A percentile compares a stretch with the other conserved stretches of the same genome.
Conservation (phyloP, 1,140 invertebrate genomes). For the Potamilus streckersoni region DNA sequence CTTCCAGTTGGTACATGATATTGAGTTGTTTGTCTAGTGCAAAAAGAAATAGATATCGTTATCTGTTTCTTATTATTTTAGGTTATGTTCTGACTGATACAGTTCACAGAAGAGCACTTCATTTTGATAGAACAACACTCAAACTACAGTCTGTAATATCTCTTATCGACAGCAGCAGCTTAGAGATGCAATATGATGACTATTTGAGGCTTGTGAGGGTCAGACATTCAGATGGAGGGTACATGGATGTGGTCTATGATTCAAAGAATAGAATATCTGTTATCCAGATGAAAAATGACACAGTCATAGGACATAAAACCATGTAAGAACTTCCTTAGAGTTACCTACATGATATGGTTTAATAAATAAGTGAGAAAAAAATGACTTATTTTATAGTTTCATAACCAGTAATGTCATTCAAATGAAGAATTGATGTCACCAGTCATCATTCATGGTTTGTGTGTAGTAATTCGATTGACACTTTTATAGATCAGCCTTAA, state of each 20-base stretch:
- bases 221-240: slow-evolving; percentile 6
- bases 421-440: no score
- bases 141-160: not conserved
- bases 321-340: not conserved
- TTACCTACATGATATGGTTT: no score
- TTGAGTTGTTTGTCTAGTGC: no score
- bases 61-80: not conserved
- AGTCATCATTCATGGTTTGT: no score
- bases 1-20: no score
- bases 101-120: not conserved
- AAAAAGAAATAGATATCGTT: no score
- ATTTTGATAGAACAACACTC: not conserved
- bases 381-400: no score
- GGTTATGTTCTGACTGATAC: not conserved
- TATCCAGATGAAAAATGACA: slow-evolving; percentile 1
- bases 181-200: slow-evolving; percentile 1
- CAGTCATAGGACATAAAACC: not conserved
- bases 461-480: no score
- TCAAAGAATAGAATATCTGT: not conserved
- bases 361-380: no score
- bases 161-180: not conserved
- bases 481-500: no score
- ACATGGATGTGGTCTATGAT: not conserved
- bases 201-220: not conserved
- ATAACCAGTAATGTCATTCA: no score